These are phyloP conservation scores for Hirudinaria manillensis DNA, from an alignment of 2,888 invertebrate genomes.

Conservation along the genomic window DNA sequence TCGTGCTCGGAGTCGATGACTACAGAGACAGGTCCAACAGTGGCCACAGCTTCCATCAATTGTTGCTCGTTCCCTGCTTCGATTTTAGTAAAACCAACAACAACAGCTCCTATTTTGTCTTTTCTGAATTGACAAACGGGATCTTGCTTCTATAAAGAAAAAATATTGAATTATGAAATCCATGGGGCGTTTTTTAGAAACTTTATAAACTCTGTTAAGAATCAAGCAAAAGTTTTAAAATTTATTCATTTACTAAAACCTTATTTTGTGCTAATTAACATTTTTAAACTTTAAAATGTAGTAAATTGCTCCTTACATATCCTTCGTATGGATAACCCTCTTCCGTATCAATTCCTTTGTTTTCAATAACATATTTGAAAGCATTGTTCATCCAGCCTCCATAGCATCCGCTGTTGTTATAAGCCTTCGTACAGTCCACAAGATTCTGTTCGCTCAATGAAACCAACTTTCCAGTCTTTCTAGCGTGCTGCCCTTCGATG, in stretches of 20 bases:
- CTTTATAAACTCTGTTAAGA: no score
- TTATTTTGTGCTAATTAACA: no score
- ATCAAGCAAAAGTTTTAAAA: no score
- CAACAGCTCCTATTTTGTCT: constrained; percentile 68
- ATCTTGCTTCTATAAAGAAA: constrained; percentile 42
- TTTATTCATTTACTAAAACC: no score
- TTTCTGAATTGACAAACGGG: constrained; percentile 57
- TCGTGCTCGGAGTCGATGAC: constrained; percentile 75
- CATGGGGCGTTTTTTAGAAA: no score
- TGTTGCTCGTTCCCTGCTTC: constrained; percentile 68
- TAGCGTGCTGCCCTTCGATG: constrained; percentile 14
- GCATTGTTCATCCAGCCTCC: constrained; percentile 42
- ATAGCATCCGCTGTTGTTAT: constrained; percentile 39
- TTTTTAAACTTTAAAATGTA: no score
- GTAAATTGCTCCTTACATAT: no score
- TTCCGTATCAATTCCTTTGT: constrained; percentile 65
- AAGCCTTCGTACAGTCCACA: constrained; percentile 46
- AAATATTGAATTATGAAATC: no score
- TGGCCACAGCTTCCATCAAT: constrained; percentile 72
- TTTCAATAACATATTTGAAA: constrained; percentile 57
- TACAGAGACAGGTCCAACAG: constrained; percentile 75
- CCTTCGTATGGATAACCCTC: constrained; percentile 47
- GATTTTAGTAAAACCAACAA: constrained; percentile 68
- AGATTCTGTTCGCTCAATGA: constrained; percentile 40
- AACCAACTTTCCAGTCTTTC: no score